These are phyloP conservation scores for Netelia melanura DNA, from an alignment of 2,888 invertebrate species.

Conservation along the genomic window DNA sequence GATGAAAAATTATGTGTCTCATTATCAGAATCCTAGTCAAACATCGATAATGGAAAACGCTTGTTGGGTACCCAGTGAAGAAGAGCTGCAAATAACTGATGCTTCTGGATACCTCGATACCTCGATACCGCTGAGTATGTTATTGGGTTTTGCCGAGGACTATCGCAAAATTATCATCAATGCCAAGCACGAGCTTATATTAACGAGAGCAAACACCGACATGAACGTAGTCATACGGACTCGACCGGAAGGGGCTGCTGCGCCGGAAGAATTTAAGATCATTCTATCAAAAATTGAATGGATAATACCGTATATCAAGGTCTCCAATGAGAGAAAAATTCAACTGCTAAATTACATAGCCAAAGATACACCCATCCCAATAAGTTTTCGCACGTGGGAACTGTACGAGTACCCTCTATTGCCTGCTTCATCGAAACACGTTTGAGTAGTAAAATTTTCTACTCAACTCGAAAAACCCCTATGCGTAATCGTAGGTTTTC, in stretches of 20 bases:
- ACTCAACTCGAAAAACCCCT: neutral
- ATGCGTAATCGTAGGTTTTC: neutral
- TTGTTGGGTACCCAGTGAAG: slow-evolving; percentile 36
- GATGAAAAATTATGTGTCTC: slow-evolving; percentile 80
- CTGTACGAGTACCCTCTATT: slow-evolving; percentile 74
- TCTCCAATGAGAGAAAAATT: slow-evolving; percentile 62
- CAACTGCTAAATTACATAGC: slow-evolving; percentile 61
- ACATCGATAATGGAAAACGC: slow-evolving; percentile 48
- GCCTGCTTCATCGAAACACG: neutral
- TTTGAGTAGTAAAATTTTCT: neutral
- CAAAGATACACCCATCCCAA: slow-evolving; percentile 55
- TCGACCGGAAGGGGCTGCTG: too few species aligned
- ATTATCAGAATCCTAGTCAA: slow-evolving; percentile 58
- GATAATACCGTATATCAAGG: slow-evolving; percentile 49
- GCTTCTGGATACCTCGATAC: slow-evolving; percentile 72
- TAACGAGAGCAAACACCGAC: slow-evolving; percentile 44
- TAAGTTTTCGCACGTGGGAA: slow-evolving; percentile 80
- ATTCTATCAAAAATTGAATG: too few species aligned
- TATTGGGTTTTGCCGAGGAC: slow-evolving; percentile 80
- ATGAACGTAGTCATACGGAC: slow-evolving; percentile 8
- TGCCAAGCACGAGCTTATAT: slow-evolving; percentile 79
- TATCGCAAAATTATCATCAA: slow-evolving; percentile 81
- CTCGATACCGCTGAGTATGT: slow-evolving; percentile 75
- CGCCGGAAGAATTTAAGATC: too few species aligned
- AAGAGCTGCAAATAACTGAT: slow-evolving; percentile 24